Conservation (phyloP, 2,113 vertebrate species). For the Morone saxatilis region DNA sequence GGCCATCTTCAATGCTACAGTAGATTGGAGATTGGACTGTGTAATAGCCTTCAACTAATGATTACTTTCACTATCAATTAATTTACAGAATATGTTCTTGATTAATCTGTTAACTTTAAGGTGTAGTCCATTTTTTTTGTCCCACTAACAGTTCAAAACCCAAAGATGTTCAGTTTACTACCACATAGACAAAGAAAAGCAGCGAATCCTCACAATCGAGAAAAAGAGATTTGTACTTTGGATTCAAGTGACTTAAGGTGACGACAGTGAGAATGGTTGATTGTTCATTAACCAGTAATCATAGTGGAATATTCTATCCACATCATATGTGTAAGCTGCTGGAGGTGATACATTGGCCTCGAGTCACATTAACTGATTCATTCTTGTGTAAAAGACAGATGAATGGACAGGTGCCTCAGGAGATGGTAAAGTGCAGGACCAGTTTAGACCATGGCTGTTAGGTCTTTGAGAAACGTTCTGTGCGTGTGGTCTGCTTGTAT, state of each 20-base stretch:
- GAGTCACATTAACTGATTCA: background rate
- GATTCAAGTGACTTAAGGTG: background rate
- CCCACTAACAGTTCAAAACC: background rate
- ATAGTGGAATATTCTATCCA: background rate
- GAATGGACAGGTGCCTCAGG: conserved; percentile 27
- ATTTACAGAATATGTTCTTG: too few relatives aligned
- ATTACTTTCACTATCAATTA: too few relatives aligned
- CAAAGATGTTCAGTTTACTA: background rate
- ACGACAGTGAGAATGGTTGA: background rate
- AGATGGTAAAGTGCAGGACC: background rate
- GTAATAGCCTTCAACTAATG: too few relatives aligned
- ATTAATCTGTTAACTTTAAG: background rate
- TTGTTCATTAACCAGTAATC: background rate
- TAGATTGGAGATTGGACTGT: background rate
- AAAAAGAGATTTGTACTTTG: background rate
- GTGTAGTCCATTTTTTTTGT: background rate
- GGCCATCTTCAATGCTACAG: background rate
- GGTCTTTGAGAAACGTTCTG: conserved; percentile 1
- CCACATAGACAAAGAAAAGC: too few relatives aligned
- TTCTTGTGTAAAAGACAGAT: conserved; percentile 20
- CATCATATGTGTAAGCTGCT: background rate
- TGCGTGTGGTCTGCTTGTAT: background rate
- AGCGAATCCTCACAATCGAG: background rate
- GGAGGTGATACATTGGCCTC: conserved; percentile 5
- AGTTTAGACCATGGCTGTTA: background rate